Base-by-base conservation (phyloP, 2,113 vertebrate genomes). In the Puffinus mauretanicus region DNA sequence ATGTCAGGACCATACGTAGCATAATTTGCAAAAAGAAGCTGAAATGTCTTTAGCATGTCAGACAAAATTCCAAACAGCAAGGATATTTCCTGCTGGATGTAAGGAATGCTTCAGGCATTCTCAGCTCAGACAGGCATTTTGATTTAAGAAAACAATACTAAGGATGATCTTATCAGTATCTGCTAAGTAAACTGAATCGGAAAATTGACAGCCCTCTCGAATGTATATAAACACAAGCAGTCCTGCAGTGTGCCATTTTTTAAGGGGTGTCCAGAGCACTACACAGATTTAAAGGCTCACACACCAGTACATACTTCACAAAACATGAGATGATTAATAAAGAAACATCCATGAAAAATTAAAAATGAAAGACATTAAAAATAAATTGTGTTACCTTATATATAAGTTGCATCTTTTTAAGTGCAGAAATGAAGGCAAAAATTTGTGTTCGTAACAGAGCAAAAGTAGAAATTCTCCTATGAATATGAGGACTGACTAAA, bases 371-470 rank as follows among this genome's bases (percentile, higher is more conserved):
- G 32, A 36, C 44, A 32, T 24, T 3, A 54, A 49, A 76, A 67
- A 38, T 2, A 57, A 62, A 86, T 4, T 2, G 10, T 11, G 54
- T 91, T 97, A 90, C 95, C 94, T 97, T 54, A 76, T 42, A 86
- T 16, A 80, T 58, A 42, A 97, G 88, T 7, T 96, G 89, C 94
- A 97, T 95, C 85, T 75, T 90, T 86, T 66, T 14, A n/a, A 55
- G 70, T 26, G 66, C 61, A 94, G 89, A 89, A 67, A 55, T 3
- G 62, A 82, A 91, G 66, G 79, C 36, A 79, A 55, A 77, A 83
- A 27, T 10, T 22, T 55, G 58, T 80, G 69, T 30, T 77, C 10
- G 0, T 60, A 88, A 55, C 29, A 64, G 72, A 94, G 49, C 65
- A 88, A 89, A 93, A 75, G 86, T 73, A 58, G 80, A 94, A 86